Base-by-base conservation (phyloP, 2,797 vertebrate species). In the Helostoma temminkii region DNA sequence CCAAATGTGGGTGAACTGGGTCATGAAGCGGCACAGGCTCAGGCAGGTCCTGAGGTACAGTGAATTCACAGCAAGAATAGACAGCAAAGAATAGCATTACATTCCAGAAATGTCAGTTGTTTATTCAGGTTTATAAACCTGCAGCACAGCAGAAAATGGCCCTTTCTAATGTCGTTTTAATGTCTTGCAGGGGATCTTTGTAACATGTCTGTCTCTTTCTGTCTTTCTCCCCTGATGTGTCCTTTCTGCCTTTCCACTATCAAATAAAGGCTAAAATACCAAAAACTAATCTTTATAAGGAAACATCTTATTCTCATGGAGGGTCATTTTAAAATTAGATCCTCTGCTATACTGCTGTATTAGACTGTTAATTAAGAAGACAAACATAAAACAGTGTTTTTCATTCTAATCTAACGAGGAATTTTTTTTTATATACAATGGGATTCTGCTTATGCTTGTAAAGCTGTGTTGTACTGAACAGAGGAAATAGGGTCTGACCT, bases 401-500 rank as follows among this genome's bases (percentile, higher is more conserved):
- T 24, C 5, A 6, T 49, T 54, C 14, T 11, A 37, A 16, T 55
- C 24, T 75, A 70, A 82, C 53, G 45, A 66, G 18, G 9, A 6
- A 1, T 10, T 45, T 78, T 53, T 78, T 53, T 87, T 77, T 87
- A 88, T 87, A 81, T 67, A 58, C 14, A 52, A 53, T 34, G 45
- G 43, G 69, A 71, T 70, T 83, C 74, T 71, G 76, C 82, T 73
- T 86, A 85, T 81, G 66, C 76, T 85, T 80, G 79, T 83, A 68
- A 87, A 86, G 69, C 71, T 43, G 69, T 52, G 85, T 83, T 82
- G 71, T 53, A 45, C 69, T 73, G 45, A 69, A 59, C 55, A 70
- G 77, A 89, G 93, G 93, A 94, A 92, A 87, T 79, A 47, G 52
- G 65, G 49, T 81, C 59, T 91, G 91, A 91, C 89, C 92, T 53